Evolutionary conservation across 2,797 vertebrate genomes (phyloP).

Genomic region (Epinephelus awoara): DNA sequence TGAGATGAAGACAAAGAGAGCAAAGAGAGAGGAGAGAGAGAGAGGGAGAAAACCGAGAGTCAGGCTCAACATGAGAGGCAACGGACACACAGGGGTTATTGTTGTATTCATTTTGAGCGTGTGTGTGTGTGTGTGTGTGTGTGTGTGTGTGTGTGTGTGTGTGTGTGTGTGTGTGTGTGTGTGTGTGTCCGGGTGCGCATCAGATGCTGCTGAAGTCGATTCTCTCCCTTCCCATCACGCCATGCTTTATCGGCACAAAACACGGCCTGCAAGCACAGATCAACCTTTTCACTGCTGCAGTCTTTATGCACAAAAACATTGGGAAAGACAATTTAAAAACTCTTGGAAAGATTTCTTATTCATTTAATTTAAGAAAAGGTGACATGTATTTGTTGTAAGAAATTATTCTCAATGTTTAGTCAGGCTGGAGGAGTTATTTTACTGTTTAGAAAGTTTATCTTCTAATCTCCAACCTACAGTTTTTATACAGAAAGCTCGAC

Average conservation of each 20-base stretch:
- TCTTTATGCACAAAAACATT: background rate
- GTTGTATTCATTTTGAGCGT: constrained; percentile 77
- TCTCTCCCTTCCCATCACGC: constrained; percentile 64
- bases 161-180: constrained; percentile 28
- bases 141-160: constrained; percentile 42
- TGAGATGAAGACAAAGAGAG: constrained; percentile 90
- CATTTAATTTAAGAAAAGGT: background rate
- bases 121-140: constrained; percentile 49
- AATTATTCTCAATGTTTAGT: background rate
- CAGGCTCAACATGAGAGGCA: constrained; percentile 82
- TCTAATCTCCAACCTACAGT: background rate
- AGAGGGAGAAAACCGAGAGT: constrained; percentile 81
- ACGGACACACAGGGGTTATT: constrained; percentile 86
- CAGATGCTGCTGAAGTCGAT: constrained; percentile 55
- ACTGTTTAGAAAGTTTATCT: background rate
- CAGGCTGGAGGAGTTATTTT: background rate
- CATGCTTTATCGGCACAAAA: constrained; percentile 47
- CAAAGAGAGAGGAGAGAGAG: constrained; percentile 84
- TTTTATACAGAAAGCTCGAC: background rate
- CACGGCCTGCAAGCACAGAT: constrained; percentile 42
- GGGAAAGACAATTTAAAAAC: background rate
- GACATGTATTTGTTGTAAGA: background rate
- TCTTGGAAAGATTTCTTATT: background rate
- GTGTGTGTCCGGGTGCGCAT: constrained; percentile 24
- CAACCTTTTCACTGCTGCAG: background rate